Evolutionary conservation across 2,113 vertebrate species (phyloP), one percentile per base, ranked within the genome.

Genomic region (Alouatta palliata): DNA sequence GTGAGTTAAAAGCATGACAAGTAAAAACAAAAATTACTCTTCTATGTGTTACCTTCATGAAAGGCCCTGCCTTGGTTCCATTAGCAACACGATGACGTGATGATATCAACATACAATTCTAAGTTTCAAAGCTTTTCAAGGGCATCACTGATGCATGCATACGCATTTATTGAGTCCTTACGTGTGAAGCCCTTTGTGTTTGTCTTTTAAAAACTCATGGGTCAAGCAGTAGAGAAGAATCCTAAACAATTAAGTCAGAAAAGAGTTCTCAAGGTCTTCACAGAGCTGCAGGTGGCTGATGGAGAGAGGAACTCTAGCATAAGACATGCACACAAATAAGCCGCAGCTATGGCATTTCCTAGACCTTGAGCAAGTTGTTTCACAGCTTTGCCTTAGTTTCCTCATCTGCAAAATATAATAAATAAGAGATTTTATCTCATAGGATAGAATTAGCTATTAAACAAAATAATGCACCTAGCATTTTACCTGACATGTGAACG

Each of bases 271-370:
- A 66, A 58, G 45, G 23, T 54, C 56, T n/a, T 73, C 11, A 0
- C 0, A 10, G 27, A 61, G 2, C 4, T 40, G 47, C 19, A 0
- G 20, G 4, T 25, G 45, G 27, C 9, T 21, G 6, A 3, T 14
- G 2, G 47, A 21, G 25, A 43, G 4, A 43, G 11, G 30, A 13
- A 12, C 6, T 35, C 47, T 10, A 14, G 14, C 35, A 32, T 6
- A 19, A 52, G 43, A 12, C 0, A 0, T 2, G 0, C 25, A 21
- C 4, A 7, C 1, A 2, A 17, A 1, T 5, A 14, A 56, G 2
- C 27, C 43, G 30, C 8, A 12, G 40, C 77, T 3, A 0, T 25
- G 7, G 8, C 10, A 19, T 16, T 73, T 32, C 19, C 8, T 14
- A 71, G 52, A 17, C 21, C 54, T 52, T 8, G 9, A 17, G 11